Evolutionary conservation across 2,797 vertebrate species (phyloP).

Genomic region (Ibycter americanus): DNA sequence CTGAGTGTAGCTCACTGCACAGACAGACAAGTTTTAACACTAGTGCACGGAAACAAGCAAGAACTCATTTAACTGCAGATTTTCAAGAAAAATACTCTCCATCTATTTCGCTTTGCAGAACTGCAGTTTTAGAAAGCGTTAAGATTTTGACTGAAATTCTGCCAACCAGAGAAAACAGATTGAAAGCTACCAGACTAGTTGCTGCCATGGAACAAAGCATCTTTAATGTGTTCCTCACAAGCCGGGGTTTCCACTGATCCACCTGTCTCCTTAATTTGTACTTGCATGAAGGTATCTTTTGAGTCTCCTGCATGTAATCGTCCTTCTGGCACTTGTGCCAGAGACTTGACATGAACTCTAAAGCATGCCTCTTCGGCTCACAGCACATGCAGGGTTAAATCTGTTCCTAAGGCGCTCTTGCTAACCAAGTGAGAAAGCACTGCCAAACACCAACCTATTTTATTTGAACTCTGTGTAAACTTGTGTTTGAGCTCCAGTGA

Average conservation of each 20-base stretch:
- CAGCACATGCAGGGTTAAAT: neutral
- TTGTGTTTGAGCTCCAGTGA: neutral
- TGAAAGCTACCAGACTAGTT: neutral
- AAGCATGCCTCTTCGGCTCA: neutral
- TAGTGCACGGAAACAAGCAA: neutral
- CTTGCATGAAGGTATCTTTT: neutral
- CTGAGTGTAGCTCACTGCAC: neutral
- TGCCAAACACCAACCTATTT: neutral
- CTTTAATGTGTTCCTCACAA: neutral
- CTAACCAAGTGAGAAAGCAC: neutral
- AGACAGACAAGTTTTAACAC: neutral
- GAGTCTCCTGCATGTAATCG: neutral
- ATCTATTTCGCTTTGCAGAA: neutral
- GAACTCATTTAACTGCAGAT: neutral
- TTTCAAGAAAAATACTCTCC: neutral
- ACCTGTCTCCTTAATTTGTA: neutral
- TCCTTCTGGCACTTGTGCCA: neutral
- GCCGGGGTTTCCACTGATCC: neutral
- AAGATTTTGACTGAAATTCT: neutral
- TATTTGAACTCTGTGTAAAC: neutral
- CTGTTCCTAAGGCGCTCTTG: accelerated
- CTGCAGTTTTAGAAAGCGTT: neutral
- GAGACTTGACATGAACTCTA: neutral
- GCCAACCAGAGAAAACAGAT: neutral
- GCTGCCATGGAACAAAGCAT: neutral